Percentiles rank a stretch among this genome's conserved stretches.
Evolutionary conservation across 2,797 vertebrate genomes (phyloP).

Genomic region (Strix occidentalis): DNA sequence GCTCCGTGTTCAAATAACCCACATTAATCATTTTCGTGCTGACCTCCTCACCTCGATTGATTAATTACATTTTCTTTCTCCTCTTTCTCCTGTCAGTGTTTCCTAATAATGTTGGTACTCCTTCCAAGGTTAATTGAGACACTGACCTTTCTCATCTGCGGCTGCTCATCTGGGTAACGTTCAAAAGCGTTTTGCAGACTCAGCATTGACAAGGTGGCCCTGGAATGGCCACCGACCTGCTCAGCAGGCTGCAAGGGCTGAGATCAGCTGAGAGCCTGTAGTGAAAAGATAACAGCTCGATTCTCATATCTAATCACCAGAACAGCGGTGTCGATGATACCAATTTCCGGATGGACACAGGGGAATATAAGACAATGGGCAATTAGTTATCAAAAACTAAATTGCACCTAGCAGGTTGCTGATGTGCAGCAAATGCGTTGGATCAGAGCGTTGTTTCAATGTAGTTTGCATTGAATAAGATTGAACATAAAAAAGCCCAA

Average conservation of each 20-base stretch:
- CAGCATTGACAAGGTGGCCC: conserved; percentile 55
- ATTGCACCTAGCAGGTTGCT: background rate
- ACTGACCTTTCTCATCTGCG: conserved; percentile 65
- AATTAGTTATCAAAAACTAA: background rate
- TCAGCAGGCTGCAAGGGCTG: background rate
- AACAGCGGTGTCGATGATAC: background rate
- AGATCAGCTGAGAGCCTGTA: conserved; percentile 11
- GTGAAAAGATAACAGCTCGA: background rate
- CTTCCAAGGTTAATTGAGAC: conserved; percentile 78
- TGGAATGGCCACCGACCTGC: conserved; percentile 13
- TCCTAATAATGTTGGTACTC: conserved; percentile 58
- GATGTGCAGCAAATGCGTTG: background rate
- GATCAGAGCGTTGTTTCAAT: background rate
- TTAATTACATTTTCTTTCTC: conserved; percentile 67
- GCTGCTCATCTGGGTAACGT: background rate
- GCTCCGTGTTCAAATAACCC: conserved; percentile 54
- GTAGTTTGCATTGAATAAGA: background rate
- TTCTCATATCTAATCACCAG: background rate
- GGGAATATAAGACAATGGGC: background rate
- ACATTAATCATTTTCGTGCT: conserved; percentile 68
- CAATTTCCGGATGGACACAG: background rate
- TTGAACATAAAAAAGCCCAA: background rate
- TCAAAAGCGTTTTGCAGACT: conserved; percentile 56
- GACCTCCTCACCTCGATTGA: conserved; percentile 60
- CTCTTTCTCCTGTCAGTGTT: conserved; percentile 38